Evolutionary conservation across 2,113 vertebrate genomes (phyloP).

Genomic region (Noturus placidus): DNA sequence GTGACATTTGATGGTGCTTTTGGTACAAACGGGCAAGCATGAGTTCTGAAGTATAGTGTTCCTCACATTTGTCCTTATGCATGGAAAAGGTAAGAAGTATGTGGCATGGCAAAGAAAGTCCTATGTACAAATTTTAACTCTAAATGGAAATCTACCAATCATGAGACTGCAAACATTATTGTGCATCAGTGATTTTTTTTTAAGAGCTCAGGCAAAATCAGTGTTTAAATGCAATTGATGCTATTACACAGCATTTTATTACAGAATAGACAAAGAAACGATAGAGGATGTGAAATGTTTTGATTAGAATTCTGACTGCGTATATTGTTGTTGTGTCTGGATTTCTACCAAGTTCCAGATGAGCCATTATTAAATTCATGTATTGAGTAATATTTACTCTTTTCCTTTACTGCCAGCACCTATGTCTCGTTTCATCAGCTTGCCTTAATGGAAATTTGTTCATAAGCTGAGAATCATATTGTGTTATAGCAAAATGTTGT

Average conservation of each 20-base stretch:
- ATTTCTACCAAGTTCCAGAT: background rate
- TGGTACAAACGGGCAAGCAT: constrained; percentile 45
- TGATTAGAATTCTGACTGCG: background rate
- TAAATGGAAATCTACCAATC: background rate
- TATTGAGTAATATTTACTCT: constrained; percentile 28
- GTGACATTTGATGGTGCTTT: constrained; percentile 19
- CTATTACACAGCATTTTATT: background rate
- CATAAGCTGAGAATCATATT: background rate
- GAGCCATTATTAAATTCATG: constrained; percentile 5
- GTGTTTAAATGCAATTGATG: constrained; percentile 11
- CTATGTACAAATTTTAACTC: constrained; percentile 5
- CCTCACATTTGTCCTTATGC: constrained; percentile 41
- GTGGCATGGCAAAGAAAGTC: constrained; percentile 39
- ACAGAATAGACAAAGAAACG: background rate
- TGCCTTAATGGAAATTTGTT: constrained; percentile 36
- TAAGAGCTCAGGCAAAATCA: background rate
- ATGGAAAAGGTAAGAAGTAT: constrained; percentile 40
- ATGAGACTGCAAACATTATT: background rate
- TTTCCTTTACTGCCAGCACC: constrained; percentile 14
- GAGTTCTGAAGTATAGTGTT: constrained; percentile 38
- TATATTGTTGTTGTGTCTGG: background rate
- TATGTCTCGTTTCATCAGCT: constrained; percentile 3
- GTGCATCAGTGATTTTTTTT: background rate
- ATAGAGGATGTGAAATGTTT: background rate
- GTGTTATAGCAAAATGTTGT: background rate